phyloP scores from a whole-genome alignment of 2,113 vertebrate species.

The Ranitomeya variabilis region DNA sequence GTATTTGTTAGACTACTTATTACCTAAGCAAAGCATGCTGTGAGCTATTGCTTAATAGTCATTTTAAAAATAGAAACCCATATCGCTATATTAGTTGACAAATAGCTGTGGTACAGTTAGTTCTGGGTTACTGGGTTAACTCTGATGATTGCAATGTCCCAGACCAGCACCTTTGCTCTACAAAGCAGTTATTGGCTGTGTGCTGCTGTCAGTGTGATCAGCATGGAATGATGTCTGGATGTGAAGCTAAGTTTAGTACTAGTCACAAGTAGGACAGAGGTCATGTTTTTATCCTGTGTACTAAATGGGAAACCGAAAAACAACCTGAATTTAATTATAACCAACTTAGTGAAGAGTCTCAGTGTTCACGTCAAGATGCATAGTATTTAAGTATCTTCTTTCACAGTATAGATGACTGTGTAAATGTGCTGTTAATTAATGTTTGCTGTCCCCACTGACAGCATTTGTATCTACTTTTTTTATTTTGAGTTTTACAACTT shows the following conservation, averaged over 20 bases:
- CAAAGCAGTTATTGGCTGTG: background rate
- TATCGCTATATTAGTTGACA: background rate
- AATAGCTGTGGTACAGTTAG: background rate
- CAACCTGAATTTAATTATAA: background rate
- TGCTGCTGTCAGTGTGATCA: background rate
- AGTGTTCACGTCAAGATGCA: background rate
- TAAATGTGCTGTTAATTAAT: background rate
- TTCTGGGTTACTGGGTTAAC: background rate
- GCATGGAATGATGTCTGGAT: background rate
- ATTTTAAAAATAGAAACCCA: background rate
- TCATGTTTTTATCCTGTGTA: background rate
- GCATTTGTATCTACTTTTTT: background rate
- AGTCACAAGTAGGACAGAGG: constrained; percentile 42
- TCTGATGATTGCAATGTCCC: background rate
- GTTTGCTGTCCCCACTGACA: background rate
- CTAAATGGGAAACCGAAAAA: background rate
- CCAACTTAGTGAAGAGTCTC: background rate
- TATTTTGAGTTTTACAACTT: background rate
- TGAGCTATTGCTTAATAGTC: background rate
- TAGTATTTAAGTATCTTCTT: background rate
- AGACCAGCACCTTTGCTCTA: constrained; percentile 33
- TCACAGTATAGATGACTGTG: background rate
- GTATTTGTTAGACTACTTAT: background rate
- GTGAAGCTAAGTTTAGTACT: constrained; percentile 30
- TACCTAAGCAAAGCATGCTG: background rate